Evolutionary conservation across 2,113 vertebrate species (phyloP), one percentile per base, ranked within the genome.

Genomic region (Capreolus pygargus): DNA sequence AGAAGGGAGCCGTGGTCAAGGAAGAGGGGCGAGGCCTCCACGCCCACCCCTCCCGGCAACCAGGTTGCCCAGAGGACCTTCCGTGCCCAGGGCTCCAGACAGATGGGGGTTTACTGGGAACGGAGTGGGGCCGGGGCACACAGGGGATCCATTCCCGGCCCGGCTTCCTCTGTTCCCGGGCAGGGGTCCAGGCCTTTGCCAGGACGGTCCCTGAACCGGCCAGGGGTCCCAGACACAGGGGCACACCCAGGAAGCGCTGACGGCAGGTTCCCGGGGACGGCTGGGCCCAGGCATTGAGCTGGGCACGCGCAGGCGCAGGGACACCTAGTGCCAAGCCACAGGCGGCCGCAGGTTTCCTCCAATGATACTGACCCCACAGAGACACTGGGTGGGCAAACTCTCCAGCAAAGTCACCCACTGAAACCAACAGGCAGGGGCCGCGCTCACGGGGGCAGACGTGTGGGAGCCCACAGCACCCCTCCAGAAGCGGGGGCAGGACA

Each of bases 251-350:
- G 10, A 74, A 25, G 70, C 0, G 0, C 36, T 23, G 36, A 25
- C 2, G 1, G 21, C 21, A 0, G 70, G 36, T 19, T 74, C 70
- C n/a, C 1, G 5, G n/a, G 36, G 21, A 43, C 12, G 11, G 10
- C 67, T 10, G 3, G 67, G 36, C 67, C 67, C 36, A 39, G 21
- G 36, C 2, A 0, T 6, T 39, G 36, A 39, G 21, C 67, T 39
- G 67, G n/a, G 23, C 11, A 25, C 5, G 1, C 0, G 0, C 5
- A 0, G 67, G 36, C 0, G 5, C 17, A 74, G 21, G 21, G n/a
- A 13, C 36, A 39, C 36, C 39, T 2, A 6, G 67, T 21, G 3
- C 67, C 21, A 25, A 39, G 36, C 67, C 1, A 0, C 67, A 39
- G 21, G 36, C 2, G 2, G 36, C 47, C 12, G 4, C n/a, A 4